Evolutionary conservation across 1,140 invertebrate genomes (phyloP).

Genomic region (Euura lappo): DNA sequence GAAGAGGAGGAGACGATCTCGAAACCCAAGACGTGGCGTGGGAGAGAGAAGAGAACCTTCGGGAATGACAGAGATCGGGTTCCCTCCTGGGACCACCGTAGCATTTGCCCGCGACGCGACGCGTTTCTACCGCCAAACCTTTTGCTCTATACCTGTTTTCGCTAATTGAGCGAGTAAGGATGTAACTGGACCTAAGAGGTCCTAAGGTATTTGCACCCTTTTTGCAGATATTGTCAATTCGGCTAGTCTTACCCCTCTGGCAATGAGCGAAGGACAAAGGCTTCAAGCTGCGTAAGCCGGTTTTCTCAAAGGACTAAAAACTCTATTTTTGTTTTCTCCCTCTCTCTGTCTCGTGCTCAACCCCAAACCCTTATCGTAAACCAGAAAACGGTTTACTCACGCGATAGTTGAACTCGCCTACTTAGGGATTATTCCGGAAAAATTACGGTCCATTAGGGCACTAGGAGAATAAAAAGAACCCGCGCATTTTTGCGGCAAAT

Average conservation of each 20-base stretch:
- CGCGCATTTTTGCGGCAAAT: too few relatives aligned
- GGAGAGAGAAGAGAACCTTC: slow-evolving; percentile 15
- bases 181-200: slow-evolving; percentile 60
- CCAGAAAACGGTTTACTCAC: too few relatives aligned
- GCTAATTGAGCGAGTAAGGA: slow-evolving; percentile 62
- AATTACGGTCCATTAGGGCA: too few relatives aligned
- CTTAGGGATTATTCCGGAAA: too few relatives aligned
- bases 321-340: too few relatives aligned
- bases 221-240: slow-evolving; percentile 41
- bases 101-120: slow-evolving; percentile 17
- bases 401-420: too few relatives aligned
- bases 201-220: slow-evolving; percentile 56
- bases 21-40: slow-evolving; percentile 51
- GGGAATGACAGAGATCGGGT: slow-evolving; percentile 58
- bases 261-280: neutral
- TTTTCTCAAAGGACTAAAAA: neutral
- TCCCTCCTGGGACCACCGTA: slow-evolving; percentile 51
- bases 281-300: neutral
- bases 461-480: too few relatives aligned
- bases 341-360: too few relatives aligned
- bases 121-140: slow-evolving; percentile 48
- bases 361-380: too few relatives aligned
- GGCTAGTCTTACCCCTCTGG: neutral
- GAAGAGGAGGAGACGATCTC: slow-evolving; percentile 40
- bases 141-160: slow-evolving; percentile 58